Conservation (phyloP, 1,140 invertebrate genomes). For the Campodea augens region DNA sequence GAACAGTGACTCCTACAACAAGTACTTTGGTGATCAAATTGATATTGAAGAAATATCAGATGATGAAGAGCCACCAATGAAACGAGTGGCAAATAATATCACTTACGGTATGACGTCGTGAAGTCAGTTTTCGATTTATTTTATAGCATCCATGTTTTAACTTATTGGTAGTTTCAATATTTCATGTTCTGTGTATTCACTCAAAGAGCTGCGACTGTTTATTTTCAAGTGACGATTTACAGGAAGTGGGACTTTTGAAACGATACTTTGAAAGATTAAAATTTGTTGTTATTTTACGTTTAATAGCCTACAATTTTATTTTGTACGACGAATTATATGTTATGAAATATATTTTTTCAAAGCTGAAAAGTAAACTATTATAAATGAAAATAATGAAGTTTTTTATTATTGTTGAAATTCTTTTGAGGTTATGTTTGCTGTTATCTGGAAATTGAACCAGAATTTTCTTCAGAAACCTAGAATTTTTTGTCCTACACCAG, state of each 20-base stretch:
- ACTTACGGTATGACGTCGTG: not conserved
- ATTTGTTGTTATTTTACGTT: not conserved
- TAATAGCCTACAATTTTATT: not conserved
- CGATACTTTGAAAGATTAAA: not conserved
- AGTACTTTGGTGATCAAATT: not conserved
- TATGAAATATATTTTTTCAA: not conserved
- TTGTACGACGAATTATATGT: not conserved
- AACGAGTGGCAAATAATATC: not conserved
- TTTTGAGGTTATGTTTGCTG: too few relatives aligned
- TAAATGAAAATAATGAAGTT: not conserved
- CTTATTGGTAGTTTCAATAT: not conserved
- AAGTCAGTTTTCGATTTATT: not conserved
- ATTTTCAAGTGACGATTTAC: not conserved
- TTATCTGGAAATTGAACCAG: too few relatives aligned
- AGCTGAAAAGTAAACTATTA: not conserved
- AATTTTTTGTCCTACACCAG: too few relatives aligned
- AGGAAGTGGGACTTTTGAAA: not conserved
- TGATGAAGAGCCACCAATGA: not conserved
- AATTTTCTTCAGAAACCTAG: too few relatives aligned
- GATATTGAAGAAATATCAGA: not conserved
- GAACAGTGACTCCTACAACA: not conserved
- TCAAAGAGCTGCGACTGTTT: not conserved
- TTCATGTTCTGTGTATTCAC: not conserved
- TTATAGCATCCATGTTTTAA: not conserved
- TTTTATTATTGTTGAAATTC: too few relatives aligned